These are phyloP conservation scores for Ips nitidus DNA, from an alignment of 1,140 invertebrate genomes.

Conservation along the genomic window DNA sequence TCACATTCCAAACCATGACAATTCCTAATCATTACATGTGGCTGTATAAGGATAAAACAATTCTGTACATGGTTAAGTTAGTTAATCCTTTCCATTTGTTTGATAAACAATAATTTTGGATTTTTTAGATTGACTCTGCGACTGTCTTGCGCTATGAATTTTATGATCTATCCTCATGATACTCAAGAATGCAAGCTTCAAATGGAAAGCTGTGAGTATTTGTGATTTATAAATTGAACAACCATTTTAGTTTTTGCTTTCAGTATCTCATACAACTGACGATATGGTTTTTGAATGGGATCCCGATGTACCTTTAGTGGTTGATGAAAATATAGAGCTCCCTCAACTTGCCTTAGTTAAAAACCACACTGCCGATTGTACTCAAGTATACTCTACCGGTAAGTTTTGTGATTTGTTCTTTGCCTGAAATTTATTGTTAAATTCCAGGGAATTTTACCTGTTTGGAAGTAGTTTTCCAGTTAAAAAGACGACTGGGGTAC, in stretches of 20 bases:
- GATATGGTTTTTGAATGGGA: slow-evolving; percentile 91
- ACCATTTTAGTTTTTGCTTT: background rate
- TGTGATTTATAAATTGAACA: background rate
- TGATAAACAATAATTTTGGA: background rate
- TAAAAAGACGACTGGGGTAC: slow-evolving; percentile 82
- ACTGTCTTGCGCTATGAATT: slow-evolving; percentile 89
- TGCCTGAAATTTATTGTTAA: background rate
- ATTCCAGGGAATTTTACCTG: slow-evolving; percentile 82
- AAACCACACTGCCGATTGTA: slow-evolving; percentile 85
- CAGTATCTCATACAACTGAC: slow-evolving; percentile 88
- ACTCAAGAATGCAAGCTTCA: slow-evolving; percentile 89
- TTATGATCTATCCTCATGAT: slow-evolving; percentile 88
- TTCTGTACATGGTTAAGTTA: slow-evolving; percentile 84
- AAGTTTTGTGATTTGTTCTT: slow-evolving; percentile 35
- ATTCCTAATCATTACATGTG: slow-evolving; percentile 90
- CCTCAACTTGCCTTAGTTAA: slow-evolving; percentile 82
- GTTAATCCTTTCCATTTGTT: background rate
- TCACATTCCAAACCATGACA: slow-evolving; percentile 92
- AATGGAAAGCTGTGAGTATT: slow-evolving; percentile 83
- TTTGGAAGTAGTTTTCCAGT: slow-evolving; percentile 80
- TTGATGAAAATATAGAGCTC: slow-evolving; percentile 86
- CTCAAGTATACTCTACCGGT: slow-evolving; percentile 85
- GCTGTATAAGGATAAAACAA: slow-evolving; percentile 86
- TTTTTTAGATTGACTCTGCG: slow-evolving; percentile 70
- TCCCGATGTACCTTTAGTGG: slow-evolving; percentile 81